Evolutionary conservation across 2,888 invertebrate genomes (phyloP).

Genomic region (Blomia tropicalis): DNA sequence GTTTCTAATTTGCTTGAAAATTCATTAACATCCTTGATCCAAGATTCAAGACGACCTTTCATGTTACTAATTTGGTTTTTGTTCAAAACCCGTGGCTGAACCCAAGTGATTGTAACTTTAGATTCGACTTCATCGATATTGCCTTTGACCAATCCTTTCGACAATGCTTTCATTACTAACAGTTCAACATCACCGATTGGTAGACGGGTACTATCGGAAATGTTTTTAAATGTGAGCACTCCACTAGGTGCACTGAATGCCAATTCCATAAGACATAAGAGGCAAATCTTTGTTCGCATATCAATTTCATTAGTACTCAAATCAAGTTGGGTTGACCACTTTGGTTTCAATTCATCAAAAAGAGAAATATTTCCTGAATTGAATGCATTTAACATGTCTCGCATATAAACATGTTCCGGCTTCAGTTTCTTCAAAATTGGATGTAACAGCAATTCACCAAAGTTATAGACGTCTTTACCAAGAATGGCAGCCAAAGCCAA

Average conservation of each 20-base stretch:
- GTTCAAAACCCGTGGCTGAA: constrained; percentile 63
- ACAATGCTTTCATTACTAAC: constrained; percentile 91
- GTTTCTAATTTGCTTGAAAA: constrained; percentile 57
- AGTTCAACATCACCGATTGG: constrained; percentile 62
- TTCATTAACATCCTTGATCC: constrained; percentile 55
- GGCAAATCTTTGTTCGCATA: constrained; percentile 76
- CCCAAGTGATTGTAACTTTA: constrained; percentile 65
- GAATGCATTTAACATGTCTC: constrained; percentile 67
- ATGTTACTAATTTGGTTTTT: constrained; percentile 50
- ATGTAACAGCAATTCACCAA: constrained; percentile 89
- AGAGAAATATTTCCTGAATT: constrained; percentile 65
- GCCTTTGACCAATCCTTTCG: constrained; percentile 79
- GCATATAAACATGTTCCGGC: constrained; percentile 65
- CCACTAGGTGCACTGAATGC: constrained; percentile 77
- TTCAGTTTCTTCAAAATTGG: constrained; percentile 72
- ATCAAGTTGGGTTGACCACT: constrained; percentile 62
- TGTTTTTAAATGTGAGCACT: constrained; percentile 73
- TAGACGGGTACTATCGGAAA: constrained; percentile 65
- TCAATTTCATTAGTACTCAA: constrained; percentile 60
- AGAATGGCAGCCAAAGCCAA: constrained; percentile 82
- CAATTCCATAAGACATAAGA: constrained; percentile 97
- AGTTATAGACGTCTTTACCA: constrained; percentile 87
- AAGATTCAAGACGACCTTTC: constrained; percentile 52
- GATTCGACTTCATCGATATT: constrained; percentile 75
- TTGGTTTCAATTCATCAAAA: constrained; percentile 53